Base-by-base conservation (phyloP, 2,888 invertebrate species). In the Deilephila porcellus region DNA sequence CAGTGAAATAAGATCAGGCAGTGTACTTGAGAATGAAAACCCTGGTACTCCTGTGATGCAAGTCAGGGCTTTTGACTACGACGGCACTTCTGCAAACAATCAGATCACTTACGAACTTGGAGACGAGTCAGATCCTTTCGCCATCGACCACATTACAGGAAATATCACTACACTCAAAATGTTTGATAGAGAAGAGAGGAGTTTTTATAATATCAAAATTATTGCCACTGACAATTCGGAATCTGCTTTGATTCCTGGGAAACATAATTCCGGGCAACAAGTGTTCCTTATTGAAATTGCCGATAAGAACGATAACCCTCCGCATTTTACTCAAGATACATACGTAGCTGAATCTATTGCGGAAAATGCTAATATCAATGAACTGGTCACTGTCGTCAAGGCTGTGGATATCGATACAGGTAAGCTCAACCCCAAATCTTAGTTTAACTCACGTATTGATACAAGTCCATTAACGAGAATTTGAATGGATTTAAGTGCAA, bases 301-400 rank as follows among this genome's bases (percentile, higher is more conserved):
- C 32, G 99, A 99, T 91, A 98, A 98, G 87, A 99, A 99, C 89
- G 99, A 99, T 90, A 99, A 99, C 90, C 96, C 97, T 29, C 99
- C 99, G 0, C 96, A 96, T 82, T 99, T 99, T 88, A 97, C 97
- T n/a, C 95, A 97, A 85, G 91, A 95, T 0, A 95, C 96, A 7
- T 98, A 98, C 87, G 95, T 96, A 25, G 97, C 97, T 0, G 96
- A 97, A 80, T 96, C 96, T 71, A 96, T 98, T 78, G 96, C 96
- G 52, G 99, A 99, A 92, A 97, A 98, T 89, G 97, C 97, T 4
- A 98, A 98, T 86, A 96, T 96, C 34, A 97, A 97, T 83, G 96
- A 96, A 75, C 95, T 97, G 72, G 98, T 98, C 8, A 97, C 98
- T 63, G 97, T 98, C 90, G 98, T 99, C 0, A 97, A 96, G 79